phyloP scores from a whole-genome alignment of 2,888 invertebrate genomes.

The Anticlea derivata region DNA sequence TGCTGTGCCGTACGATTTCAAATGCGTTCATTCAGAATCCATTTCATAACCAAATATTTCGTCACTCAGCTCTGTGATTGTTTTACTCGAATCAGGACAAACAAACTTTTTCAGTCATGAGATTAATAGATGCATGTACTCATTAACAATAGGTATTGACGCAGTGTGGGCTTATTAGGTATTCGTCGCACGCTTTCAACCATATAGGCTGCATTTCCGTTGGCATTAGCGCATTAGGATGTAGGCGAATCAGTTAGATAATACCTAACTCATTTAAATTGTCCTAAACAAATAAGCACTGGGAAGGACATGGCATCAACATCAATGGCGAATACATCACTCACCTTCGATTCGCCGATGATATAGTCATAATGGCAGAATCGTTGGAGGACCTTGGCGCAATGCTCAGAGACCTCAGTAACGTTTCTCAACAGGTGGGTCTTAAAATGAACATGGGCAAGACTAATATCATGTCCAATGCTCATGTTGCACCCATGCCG shows the following conservation, averaged over 20 bases:
- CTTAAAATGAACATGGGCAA: too few relatives aligned
- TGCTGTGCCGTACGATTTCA: background rate
- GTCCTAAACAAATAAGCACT: slow-evolving; percentile 3
- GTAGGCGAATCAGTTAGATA: slow-evolving; percentile 68
- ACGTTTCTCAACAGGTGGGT: too few relatives aligned
- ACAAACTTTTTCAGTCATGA: slow-evolving; percentile 29
- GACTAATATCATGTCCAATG: too few relatives aligned
- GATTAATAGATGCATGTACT: slow-evolving; percentile 27
- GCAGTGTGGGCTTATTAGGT: slow-evolving; percentile 50
- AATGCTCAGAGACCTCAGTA: too few relatives aligned
- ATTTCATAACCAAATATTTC: slow-evolving; percentile 13
- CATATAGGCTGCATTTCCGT: slow-evolving; percentile 73
- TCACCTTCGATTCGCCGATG: too few relatives aligned
- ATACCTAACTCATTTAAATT: slow-evolving; percentile 45
- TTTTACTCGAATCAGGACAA: slow-evolving; percentile 1
- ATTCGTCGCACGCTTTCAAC: slow-evolving; percentile 62
- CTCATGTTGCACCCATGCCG: too few relatives aligned
- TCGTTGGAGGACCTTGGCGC: too few relatives aligned
- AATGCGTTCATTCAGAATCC: background rate
- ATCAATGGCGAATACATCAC: too few relatives aligned
- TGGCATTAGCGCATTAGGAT: slow-evolving; percentile 58
- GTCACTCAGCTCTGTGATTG: background rate
- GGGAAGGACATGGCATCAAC: too few relatives aligned
- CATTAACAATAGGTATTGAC: slow-evolving; percentile 51
- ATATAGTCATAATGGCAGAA: too few relatives aligned